Evolutionary conservation across 1,140 invertebrate genomes (phyloP).

Genomic region (Melanaphis sacchari): DNA sequence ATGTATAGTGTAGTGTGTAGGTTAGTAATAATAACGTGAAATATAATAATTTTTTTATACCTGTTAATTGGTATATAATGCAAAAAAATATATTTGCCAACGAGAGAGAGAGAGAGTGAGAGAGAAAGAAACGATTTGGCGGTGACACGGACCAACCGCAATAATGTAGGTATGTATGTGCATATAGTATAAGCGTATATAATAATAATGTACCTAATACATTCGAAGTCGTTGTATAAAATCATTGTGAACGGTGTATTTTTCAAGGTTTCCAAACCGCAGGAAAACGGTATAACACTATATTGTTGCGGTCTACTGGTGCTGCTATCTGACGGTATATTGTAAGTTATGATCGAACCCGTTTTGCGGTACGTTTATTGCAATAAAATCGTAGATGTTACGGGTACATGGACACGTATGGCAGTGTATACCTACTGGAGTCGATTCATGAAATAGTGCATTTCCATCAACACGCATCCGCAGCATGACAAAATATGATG

Average conservation of each 20-base stretch:
- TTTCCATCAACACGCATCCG: background rate
- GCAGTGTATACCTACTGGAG: background rate
- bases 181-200: background rate
- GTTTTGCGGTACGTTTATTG: background rate
- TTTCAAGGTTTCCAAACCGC: constrained; percentile 29
- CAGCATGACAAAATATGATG: background rate
- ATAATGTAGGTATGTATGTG: background rate
- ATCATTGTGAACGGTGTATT: background rate
- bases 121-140: background rate
- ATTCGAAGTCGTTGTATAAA: background rate
- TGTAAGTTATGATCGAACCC: background rate
- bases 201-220: background rate
- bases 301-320: constrained; percentile 3
- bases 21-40: background rate
- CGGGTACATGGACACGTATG: no score
- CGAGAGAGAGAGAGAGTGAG: no score
- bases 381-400: background rate
- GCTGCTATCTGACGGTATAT: constrained; percentile 43
- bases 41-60: background rate
- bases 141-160: constrained; percentile 14
- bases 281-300: background rate
- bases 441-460: background rate
- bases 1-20: background rate
- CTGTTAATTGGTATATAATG: no score
- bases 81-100: background rate